These are phyloP conservation scores for Martes martes DNA, from an alignment of 2,113 vertebrate genomes.

Conservation along the genomic window DNA sequence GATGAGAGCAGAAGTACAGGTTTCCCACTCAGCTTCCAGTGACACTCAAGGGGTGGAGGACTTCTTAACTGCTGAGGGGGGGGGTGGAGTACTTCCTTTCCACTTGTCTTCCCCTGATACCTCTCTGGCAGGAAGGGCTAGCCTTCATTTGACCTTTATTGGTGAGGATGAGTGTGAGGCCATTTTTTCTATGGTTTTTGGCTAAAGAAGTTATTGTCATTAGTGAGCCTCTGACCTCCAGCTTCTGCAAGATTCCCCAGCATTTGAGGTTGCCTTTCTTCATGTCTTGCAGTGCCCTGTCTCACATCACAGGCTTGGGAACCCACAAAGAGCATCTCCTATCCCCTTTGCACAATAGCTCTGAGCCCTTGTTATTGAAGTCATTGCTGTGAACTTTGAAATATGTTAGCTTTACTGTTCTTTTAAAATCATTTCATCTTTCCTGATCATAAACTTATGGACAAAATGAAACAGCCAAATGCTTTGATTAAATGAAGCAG, in stretches of 20 bases:
- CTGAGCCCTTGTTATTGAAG: not conserved
- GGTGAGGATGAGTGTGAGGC: not conserved
- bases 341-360: not conserved
- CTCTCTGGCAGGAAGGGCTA: not conserved
- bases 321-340: not conserved
- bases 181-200: not conserved
- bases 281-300: not conserved
- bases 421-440: not conserved
- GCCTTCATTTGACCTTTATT: not conserved
- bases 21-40: not conserved
- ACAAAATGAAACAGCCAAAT: conserved; percentile 11
- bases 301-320: not conserved
- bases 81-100: not conserved
- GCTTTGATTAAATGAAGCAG: conserved; percentile 32
- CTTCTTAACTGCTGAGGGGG: not conserved
- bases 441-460: not conserved
- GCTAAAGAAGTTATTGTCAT: not conserved
- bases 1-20: not conserved
- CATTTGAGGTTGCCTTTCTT: not conserved
- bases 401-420: not conserved
- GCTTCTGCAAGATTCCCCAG: not conserved
- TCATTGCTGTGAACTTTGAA: not conserved
- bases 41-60: not conserved
- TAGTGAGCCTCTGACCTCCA: not conserved
- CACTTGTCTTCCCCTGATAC: not conserved